Evolutionary conservation across 2,797 vertebrate genomes (phyloP).

Genomic region (Chelonia mydas): DNA sequence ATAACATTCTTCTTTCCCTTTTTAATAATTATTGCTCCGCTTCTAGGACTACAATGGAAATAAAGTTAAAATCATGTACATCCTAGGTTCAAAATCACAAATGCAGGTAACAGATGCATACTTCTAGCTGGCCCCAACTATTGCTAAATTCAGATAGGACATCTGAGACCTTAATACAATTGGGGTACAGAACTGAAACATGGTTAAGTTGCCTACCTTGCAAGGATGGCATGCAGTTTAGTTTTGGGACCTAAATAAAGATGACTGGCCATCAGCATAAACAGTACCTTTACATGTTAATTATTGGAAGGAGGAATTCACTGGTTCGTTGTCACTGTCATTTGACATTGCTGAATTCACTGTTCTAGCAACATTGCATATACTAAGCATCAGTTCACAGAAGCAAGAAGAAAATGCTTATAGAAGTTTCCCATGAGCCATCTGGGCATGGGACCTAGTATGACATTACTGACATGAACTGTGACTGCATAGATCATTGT

Average conservation of each 20-base stretch:
- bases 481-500: too few relatives aligned
- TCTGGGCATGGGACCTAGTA: not conserved
- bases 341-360: not conserved
- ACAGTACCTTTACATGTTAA: not conserved
- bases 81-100: not conserved
- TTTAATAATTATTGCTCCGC: not conserved
- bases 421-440: not conserved
- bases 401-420: not conserved
- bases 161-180: not conserved
- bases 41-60: not conserved
- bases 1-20: not conserved
- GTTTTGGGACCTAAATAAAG: not conserved
- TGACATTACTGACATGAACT: too few relatives aligned
- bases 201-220: not conserved
- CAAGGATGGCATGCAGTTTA: not conserved
- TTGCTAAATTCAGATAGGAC: not conserved
- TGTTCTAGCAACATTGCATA: not conserved
- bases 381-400: not conserved
- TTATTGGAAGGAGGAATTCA: not conserved
- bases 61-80: not conserved
- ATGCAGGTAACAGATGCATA: not conserved
- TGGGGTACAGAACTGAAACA: not conserved
- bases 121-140: not conserved
- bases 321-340: not conserved
- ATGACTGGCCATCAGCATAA: not conserved